Percentiles rank a stretch among this genome's conserved stretches.
phyloP scores from a whole-genome alignment of 2,888 invertebrate genomes.

The Campopleginae sp. region DNA sequence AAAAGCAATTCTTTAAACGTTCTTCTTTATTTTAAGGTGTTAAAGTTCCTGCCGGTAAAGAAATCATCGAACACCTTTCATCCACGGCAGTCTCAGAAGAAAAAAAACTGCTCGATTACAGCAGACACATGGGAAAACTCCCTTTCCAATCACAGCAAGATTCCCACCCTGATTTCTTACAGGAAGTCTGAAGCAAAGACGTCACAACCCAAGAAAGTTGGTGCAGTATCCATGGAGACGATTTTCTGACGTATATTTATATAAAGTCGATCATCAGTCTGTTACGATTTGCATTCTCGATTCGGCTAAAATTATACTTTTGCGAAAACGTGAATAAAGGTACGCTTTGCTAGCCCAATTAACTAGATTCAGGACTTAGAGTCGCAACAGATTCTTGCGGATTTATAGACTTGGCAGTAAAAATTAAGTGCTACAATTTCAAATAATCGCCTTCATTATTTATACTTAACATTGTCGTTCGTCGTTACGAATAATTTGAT shows the following conservation, averaged over 20 bases:
- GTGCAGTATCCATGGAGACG: conserved; percentile 63
- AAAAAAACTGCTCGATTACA: background rate
- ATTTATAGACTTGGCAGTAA: background rate
- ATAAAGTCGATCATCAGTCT: conserved; percentile 47
- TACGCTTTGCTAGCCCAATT: background rate
- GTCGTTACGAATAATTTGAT: background rate
- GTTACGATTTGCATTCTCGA: conserved; percentile 26
- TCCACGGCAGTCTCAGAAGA: background rate
- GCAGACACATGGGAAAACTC: background rate
- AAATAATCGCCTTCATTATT: background rate
- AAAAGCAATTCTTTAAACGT: background rate
- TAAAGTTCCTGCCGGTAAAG: background rate
- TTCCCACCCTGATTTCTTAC: background rate
- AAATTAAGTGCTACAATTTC: background rate
- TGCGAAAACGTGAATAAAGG: conserved; percentile 8
- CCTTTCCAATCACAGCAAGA: background rate
- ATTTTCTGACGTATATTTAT: conserved; percentile 34
- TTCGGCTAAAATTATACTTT: conserved; percentile 35
- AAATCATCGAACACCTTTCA: background rate
- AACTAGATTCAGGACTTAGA: background rate
- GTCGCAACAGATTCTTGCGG: background rate
- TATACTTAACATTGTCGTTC: background rate
- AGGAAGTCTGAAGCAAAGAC: background rate
- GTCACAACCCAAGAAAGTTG: background rate
- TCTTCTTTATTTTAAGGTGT: background rate